These are phyloP conservation scores for Pogonocherus hispidulus DNA, from an alignment of 2,888 invertebrate genomes.

Conservation along the genomic window DNA sequence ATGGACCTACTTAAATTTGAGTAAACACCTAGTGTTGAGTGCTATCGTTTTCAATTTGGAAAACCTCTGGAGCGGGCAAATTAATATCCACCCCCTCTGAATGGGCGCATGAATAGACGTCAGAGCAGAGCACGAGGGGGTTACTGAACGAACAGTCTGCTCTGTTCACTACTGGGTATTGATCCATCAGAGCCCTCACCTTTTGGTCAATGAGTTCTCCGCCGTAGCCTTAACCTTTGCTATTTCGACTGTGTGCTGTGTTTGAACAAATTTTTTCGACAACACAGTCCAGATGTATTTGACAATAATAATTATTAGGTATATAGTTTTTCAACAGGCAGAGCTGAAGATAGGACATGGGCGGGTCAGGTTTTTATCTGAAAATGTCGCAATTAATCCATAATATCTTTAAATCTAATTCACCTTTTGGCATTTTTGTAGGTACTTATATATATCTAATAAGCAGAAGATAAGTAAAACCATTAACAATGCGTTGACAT, in stretches of 20 bases:
- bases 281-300: background rate
- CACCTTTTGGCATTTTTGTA: too few relatives aligned
- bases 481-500: too few relatives aligned
- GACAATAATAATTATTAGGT: too few relatives aligned
- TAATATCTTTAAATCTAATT: too few relatives aligned
- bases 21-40: too few relatives aligned
- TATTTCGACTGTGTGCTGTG: constrained; percentile 13
- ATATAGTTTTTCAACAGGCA: too few relatives aligned
- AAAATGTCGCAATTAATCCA: too few relatives aligned
- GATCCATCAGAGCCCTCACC: constrained; percentile 32
- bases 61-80: constrained; percentile 5
- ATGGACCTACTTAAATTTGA: too few relatives aligned
- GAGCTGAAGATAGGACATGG: too few relatives aligned
- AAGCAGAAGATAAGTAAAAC: too few relatives aligned
- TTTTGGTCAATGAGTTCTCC: constrained; percentile 51
- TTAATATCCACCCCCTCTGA: constrained; percentile 17
- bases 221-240: constrained; percentile 50
- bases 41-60: background rate
- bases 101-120: constrained; percentile 34
- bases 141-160: constrained; percentile 36
- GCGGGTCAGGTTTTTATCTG: too few relatives aligned
- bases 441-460: too few relatives aligned
- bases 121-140: constrained; percentile 39
- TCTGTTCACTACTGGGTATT: constrained; percentile 40
- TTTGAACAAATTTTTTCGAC: constrained; percentile 2